A percentile compares a stretch with the other conserved stretches of the same genome.
Evolutionary conservation across 2,797 vertebrate species (phyloP).

Genomic region (Pelochelys cantorii): DNA sequence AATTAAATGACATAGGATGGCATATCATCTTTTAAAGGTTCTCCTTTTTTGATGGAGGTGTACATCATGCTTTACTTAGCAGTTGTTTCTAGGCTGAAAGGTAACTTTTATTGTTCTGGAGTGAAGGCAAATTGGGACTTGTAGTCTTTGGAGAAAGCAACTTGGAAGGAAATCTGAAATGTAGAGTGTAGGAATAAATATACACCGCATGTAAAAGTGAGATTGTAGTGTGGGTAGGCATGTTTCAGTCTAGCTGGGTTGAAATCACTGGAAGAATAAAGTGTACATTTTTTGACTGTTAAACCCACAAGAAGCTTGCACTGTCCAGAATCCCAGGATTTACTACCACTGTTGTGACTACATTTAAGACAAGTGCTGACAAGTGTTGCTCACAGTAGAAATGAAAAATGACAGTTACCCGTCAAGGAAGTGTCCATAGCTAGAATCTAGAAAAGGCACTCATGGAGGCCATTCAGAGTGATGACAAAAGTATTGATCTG

Average conservation of each 20-base stretch:
- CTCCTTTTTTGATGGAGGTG: neutral
- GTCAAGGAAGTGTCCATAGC: neutral
- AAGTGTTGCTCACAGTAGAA: neutral
- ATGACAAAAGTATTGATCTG: neutral
- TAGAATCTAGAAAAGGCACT: neutral
- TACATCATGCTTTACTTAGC: neutral
- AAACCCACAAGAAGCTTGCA: neutral
- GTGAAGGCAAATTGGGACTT: neutral
- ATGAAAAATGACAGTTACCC: neutral
- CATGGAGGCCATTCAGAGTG: neutral
- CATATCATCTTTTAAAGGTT: neutral
- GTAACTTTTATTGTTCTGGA: neutral
- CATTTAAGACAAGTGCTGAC: no score
- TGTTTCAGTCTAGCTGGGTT: neutral
- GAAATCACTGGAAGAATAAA: neutral
- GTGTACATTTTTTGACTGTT: neutral
- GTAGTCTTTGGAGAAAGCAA: neutral
- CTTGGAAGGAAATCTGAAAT: neutral
- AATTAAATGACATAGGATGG: neutral
- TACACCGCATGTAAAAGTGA: neutral
- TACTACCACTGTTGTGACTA: neutral
- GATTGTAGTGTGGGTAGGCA: neutral
- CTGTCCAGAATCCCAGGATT: neutral
- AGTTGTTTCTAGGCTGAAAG: neutral
- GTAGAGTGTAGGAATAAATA: neutral